phyloP scores from a whole-genome alignment of 1,140 invertebrate genomes.

The Lordiphosa stackelbergi region DNA sequence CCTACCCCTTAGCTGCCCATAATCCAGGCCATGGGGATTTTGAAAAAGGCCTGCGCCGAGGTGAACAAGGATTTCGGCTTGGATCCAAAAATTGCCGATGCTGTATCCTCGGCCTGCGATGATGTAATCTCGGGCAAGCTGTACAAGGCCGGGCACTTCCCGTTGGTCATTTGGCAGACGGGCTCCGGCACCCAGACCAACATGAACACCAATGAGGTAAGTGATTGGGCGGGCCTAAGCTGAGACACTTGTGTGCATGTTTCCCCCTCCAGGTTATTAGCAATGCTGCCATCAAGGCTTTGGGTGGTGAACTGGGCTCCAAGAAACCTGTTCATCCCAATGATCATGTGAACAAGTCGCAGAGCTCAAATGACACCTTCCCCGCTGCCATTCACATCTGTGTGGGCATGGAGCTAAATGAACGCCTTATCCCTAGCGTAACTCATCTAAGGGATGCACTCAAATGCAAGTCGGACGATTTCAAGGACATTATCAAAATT shows the following conservation, averaged over 20 bases:
- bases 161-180: slow-evolving; percentile 98
- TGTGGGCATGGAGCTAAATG: slow-evolving; percentile 93
- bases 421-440: slow-evolving; percentile 89
- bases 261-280: slow-evolving; percentile 82
- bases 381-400: slow-evolving; percentile 99
- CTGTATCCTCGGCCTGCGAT: slow-evolving; percentile 94
- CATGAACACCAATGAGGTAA: slow-evolving; percentile 99
- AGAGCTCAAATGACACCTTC: slow-evolving; percentile 99
- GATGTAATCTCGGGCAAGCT: slow-evolving; percentile 96
- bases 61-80: slow-evolving; percentile 97
- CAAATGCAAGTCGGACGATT: slow-evolving; percentile 88
- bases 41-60: slow-evolving; percentile 97
- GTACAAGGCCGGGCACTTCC: slow-evolving; percentile 94
- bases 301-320: slow-evolving; percentile 94
- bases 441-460: slow-evolving; percentile 86
- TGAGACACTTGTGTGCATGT: too few relatives aligned
- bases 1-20: slow-evolving; percentile 84
- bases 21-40: slow-evolving; percentile 95
- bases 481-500: slow-evolving; percentile 96
- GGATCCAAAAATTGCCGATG: slow-evolving; percentile 90
- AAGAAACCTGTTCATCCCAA: slow-evolving; percentile 98
- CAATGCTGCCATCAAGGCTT: slow-evolving; percentile 95
- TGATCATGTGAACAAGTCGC: slow-evolving; percentile 99
- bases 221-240: neutral
- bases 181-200: slow-evolving; percentile 99